These are phyloP conservation scores for Cynopterus sphinx DNA, from an alignment of 2,797 vertebrate species.

Conservation along the genomic window DNA sequence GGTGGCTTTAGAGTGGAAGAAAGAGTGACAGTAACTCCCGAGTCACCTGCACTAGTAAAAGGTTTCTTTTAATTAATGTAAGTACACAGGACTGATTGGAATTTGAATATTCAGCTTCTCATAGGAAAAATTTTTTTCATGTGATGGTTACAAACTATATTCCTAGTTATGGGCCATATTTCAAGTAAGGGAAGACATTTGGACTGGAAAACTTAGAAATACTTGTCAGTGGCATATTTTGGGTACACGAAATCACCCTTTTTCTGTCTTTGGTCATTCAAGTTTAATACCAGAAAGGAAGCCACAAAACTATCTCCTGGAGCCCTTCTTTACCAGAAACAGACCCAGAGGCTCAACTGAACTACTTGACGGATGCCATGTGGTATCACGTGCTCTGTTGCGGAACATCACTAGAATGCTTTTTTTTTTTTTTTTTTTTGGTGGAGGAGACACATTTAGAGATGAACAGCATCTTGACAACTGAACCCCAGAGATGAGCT, in stretches of 20 bases:
- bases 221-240: not conserved
- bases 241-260: not conserved
- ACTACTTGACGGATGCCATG: not conserved
- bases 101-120: not conserved
- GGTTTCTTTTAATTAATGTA: not conserved
- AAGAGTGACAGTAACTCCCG: not conserved
- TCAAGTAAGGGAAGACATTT: not conserved
- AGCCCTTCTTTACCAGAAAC: not conserved
- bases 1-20: not conserved
- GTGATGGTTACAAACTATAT: not conserved
- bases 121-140: not conserved
- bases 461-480: not conserved
- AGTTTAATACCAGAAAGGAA: slow-evolving; percentile 32
- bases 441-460: not conserved
- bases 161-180: not conserved
- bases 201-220: not conserved
- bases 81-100: not conserved
- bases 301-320: not conserved
- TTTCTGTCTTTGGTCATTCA: slow-evolving; percentile 5
- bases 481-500: not conserved
- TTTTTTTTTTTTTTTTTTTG: not conserved
- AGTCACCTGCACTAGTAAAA: not conserved
- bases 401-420: not conserved
- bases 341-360: not conserved
- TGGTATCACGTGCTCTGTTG: not conserved